Base-by-base conservation (phyloP, 1,140 invertebrate species). In the Cheumatopsyche charites region DNA sequence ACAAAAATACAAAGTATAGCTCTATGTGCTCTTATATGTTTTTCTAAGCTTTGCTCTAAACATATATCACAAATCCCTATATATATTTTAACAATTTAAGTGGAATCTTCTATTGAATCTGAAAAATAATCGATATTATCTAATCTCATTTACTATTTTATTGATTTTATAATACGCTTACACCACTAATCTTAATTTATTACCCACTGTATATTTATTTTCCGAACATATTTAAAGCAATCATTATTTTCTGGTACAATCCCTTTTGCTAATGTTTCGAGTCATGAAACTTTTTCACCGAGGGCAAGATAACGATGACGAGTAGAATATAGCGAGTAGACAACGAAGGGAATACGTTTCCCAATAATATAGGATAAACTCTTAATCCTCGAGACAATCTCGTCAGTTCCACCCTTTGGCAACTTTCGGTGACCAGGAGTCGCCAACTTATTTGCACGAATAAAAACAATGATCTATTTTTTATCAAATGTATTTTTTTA, bases 311-410 rank as follows among this genome's bases (percentile, higher is more conserved):
- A 29, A 42, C n/a, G 62, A 63, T 43, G 29, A 43, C 15, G 47
- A 25, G 47, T 19, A 45, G 15, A 55, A 21, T 29, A 55, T 21
- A 21, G 43, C 25, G 43, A 47, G 11, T 19, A 66, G 36, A 25
- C 15, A 23, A 47, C 21, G 47, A 68, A 9, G 26, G 21, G 66
- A 15, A 68, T 68, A 68, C 45, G 19, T 36, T 68, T 68, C 66
- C 29, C 66, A 68, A 68, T 68, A 68, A 68, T 47, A 68, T 36
- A 23, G 66, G 66, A 68, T 68, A 45, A 68, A 68, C 17, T 68
- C 47, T 36, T 68, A 68, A 68, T 68, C 66, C 49, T 29, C 15
- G n/a, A n/a, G 42, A 17, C 55, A 68, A 68, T 52, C 66, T 52
- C 26, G 17, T 52, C 21, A 68, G 49, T 55, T 68, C 29, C 17